phyloP scores from a whole-genome alignment of 2,113 vertebrate species.

The Peromyscus leucopus region DNA sequence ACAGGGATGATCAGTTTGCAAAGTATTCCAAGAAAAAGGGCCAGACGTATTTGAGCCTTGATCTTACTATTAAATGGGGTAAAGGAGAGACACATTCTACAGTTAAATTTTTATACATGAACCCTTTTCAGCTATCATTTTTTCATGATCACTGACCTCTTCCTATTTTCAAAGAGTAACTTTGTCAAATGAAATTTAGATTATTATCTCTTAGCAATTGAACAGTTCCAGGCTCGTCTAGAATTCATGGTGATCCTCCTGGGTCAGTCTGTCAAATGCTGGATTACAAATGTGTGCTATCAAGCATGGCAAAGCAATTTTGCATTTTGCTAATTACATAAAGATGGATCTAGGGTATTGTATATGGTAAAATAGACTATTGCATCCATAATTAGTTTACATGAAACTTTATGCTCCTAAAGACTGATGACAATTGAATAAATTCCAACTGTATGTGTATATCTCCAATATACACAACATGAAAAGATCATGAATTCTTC shows the following conservation, averaged over 20 bases:
- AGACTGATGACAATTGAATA: conserved; percentile 54
- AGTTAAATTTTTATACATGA: neutral
- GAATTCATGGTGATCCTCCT: neutral
- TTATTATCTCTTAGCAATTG: neutral
- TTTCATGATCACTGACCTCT: neutral
- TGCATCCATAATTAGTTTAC: neutral
- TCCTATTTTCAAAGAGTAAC: neutral
- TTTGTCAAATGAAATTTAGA: conserved; percentile 12
- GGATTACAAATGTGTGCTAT: neutral
- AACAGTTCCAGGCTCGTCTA: neutral
- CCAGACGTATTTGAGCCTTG: neutral
- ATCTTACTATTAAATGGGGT: neutral
- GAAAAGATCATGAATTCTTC: neutral
- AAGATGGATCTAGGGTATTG: neutral
- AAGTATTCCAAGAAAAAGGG: neutral
- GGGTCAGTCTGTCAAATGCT: neutral
- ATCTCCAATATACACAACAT: neutral
- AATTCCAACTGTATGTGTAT: neutral
- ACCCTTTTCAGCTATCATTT: neutral
- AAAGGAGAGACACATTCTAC: neutral
- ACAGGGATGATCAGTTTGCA: neutral
- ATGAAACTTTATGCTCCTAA: conserved; percentile 21
- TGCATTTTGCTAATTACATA: neutral
- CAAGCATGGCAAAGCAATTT: neutral
- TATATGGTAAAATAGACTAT: neutral